Base-by-base conservation (phyloP, 2,888 invertebrate genomes). In the Suillia variegata region DNA sequence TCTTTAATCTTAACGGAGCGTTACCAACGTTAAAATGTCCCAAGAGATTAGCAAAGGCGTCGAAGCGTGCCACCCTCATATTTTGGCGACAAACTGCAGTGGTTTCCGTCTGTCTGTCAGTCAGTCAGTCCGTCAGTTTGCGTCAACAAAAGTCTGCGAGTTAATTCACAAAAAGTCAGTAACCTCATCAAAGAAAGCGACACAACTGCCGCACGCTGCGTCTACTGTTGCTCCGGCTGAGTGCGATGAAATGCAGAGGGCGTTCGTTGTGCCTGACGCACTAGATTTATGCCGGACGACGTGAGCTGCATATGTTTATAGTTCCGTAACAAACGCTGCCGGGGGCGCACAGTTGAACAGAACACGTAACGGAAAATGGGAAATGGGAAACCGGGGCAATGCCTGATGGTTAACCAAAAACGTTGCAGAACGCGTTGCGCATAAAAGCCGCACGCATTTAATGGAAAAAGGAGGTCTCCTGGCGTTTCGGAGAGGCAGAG, bases 291-390 rank as follows among this genome's bases (percentile, higher is more conserved):
- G 75, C 72, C 71, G 67, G 67, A 69, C 72, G 71, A 79, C 79
- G 78, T 78, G 78, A 79, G 79, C 70, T 79, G 78, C 78, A 78
- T 78, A 78, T 78, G 77, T 77, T 78, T 77, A 78, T 74, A 69
- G 73, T 50, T 21, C 8, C 24, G n/a, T 24, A 24, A 24, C 50
- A 10, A 17, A 4, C n/a, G 50, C 50, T 50, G 50, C 75, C 65
- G 74, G 75, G 75, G 74, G 74, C 75, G 73, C 65, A 66, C 61
- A 61, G 67, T 65, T 58, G 51, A 52, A 33, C 50, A 10, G 34
- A n/a, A n/a, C n/a, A n/a, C n/a, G n/a, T n/a, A n/a, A n/a, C 20
- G 8, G 17, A 17, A n/a, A 33, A 20, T 18, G 15, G n/a, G 52
- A 15, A 34, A 52, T 15, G 38, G 24, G 54, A 15, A 67, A 65